Conservation (phyloP, 2,797 vertebrate genomes). For the Cuniculus paca region DNA sequence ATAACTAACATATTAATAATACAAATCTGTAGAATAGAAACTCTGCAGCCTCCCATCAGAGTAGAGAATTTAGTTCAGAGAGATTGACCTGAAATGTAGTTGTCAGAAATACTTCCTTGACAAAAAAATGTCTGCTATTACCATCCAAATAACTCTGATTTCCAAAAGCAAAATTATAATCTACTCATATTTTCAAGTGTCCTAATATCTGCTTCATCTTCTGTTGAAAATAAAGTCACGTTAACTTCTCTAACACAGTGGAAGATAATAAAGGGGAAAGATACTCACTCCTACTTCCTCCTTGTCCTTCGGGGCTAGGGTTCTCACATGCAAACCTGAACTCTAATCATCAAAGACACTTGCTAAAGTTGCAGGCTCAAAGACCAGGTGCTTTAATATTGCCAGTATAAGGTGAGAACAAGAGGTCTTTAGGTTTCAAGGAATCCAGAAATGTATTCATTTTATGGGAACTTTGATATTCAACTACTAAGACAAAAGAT, state of each 20-base stretch:
- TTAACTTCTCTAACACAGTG: not conserved
- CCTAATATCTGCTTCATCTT: not conserved
- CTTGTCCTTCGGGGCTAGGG: not conserved
- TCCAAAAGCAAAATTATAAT: not conserved
- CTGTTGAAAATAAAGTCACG: not conserved
- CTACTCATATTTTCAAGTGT: not conserved
- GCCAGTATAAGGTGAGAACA: not conserved
- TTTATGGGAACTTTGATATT: not conserved
- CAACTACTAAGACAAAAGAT: not conserved
- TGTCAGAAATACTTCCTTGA: constrained; percentile 26
- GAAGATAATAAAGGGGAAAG: not conserved
- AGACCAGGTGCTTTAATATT: not conserved
- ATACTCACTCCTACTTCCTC: fast-evolving
- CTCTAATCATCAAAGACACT: not conserved
- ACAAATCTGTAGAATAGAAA: not conserved
- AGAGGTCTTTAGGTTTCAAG: not conserved
- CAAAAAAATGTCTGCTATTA: not conserved
- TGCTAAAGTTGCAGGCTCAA: not conserved
- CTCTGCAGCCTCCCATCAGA: not conserved
- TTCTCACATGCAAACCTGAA: not conserved
- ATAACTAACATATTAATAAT: not conserved
- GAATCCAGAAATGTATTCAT: not conserved
- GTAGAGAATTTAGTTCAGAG: not conserved
- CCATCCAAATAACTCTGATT: not conserved
- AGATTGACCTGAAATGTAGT: not conserved